Evolutionary conservation across 2,113 vertebrate genomes (phyloP), one percentile per base, ranked within the genome.

Genomic region (Poecile atricapillus): DNA sequence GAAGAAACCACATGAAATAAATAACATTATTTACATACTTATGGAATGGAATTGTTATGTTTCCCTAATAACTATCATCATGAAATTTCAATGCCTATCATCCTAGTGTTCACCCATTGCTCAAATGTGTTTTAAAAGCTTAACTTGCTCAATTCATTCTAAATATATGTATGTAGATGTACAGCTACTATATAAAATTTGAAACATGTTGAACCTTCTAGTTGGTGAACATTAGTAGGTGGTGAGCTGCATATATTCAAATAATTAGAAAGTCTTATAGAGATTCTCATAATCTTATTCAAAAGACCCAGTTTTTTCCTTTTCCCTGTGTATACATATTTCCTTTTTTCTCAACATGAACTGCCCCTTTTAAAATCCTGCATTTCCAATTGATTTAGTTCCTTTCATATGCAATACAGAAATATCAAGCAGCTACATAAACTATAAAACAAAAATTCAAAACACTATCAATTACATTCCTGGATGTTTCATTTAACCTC

Each of bases 361-460:
- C 35, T 14, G 75, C 28, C 17, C 55, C 82, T 89, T 91, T 50
- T 85, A 92, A 97, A 93, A 92, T 96, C 87, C 78, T 93, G 92
- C 95, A 87, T 94, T 97, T 97, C 82, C 63, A 90, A 92, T 85
- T 90, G 35, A 93, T 88, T 71, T 65, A 55, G 70, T 59, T 89
- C 69, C 81, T 92, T 94, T 90, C 94, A 89, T 19, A 33, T 73
- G 63, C 27, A 82, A 63, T n/a, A 78, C 20, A 87, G 50, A 87
- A 86, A 96, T 94, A 95, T 71, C 79, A 93, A 91, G 83, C 35
- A 84, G 39, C 89, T 56, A 81, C 5, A 14, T 84, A 84, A 97
- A 94, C 85, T 87, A 82, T 44, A 78, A 95, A 93, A 23, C 22
- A 83, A 59, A 65, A 85, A 59, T 33, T 46, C 23, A 74, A 63